Base-by-base conservation (phyloP, 2,113 vertebrate genomes). In the Podarcis raffonei region DNA sequence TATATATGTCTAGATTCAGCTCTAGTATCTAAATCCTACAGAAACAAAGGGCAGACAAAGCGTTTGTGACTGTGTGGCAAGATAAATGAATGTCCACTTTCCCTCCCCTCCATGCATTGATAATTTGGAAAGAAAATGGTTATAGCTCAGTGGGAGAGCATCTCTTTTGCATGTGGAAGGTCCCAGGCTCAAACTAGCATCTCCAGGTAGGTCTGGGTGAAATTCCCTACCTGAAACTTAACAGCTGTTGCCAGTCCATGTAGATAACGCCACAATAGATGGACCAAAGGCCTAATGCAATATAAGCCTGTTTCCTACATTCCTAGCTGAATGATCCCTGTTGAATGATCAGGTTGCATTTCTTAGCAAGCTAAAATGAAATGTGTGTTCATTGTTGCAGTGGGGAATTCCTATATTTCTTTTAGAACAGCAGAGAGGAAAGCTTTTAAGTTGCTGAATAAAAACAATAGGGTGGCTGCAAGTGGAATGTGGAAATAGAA, bases 91-190 rank as follows among this genome's bases (percentile, higher is more conserved):
- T 75, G 16, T 3, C 25, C 13, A 27, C 93, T 92, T 95, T 87
- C 91, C 93, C 92, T 22, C 91, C 91, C 94, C 93, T 94, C 89
- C 90, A 88, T 92, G 83, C 77, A 48, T 90, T 91, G 91, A 92
- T 83, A 89, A 0, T 0, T 90, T 88, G 91, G 84, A 42, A 87
- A 37, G 15, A 37, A 22, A 20, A 25, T 30, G 30, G 42, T 42
- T 42, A 42, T 42, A 7, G 42, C 42, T 42, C 42, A 42, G 68
- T 71, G 68, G 23, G 12, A 30, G 68, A 30, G 22, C 68, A 71
- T 27, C 68, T 27, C 5, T 6, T 71, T 71, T 71, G 68, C 22
- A 71, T 71, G 59, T 18, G 15, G 59, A 62, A 62, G 59, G 59
- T 62, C 59, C 59, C 13, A 62, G 18, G 59, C 16, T 18, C 59